Conservation (phyloP, 2,113 vertebrate genomes). For the Puffinus mauretanicus region DNA sequence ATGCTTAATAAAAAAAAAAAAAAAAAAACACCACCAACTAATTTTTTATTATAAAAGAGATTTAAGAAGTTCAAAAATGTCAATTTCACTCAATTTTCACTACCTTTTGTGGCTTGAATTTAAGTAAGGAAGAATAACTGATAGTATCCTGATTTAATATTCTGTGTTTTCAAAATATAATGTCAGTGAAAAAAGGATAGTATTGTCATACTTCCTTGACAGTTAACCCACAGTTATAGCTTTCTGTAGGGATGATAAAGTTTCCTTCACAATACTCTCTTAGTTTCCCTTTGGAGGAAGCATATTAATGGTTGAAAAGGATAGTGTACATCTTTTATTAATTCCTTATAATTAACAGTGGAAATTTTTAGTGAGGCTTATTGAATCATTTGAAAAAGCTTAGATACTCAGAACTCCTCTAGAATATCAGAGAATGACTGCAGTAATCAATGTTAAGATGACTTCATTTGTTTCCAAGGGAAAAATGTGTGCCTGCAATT, state of each 20-base stretch:
- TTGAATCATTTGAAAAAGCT: not conserved
- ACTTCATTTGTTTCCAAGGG: slow-evolving; percentile 32
- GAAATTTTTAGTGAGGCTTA: not conserved
- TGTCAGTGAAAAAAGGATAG: slow-evolving; percentile 40
- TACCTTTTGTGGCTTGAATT: slow-evolving; percentile 12
- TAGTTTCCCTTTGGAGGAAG: not conserved
- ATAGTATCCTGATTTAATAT: slow-evolving; percentile 52
- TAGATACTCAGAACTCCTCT: not conserved
- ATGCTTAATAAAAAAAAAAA: not conserved
- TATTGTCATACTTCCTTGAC: slow-evolving; percentile 51
- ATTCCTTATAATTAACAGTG: not conserved
- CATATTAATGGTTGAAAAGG: not conserved
- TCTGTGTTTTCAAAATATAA: slow-evolving; percentile 56
- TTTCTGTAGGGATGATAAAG: slow-evolving; percentile 25
- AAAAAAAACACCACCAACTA: not conserved
- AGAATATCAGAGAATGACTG: not conserved
- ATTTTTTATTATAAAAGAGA: slow-evolving; percentile 32
- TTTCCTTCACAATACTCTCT: not conserved
- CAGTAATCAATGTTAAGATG: not conserved
- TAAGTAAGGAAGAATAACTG: slow-evolving; percentile 22
- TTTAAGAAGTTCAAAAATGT: slow-evolving; percentile 34
- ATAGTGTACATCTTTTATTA: not conserved
- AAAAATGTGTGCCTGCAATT: not conserved
- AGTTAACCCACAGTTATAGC: slow-evolving; percentile 43
- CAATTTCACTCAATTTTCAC: slow-evolving; percentile 27